Base-by-base conservation (phyloP, 2,797 vertebrate genomes). In the Platalea minor region DNA sequence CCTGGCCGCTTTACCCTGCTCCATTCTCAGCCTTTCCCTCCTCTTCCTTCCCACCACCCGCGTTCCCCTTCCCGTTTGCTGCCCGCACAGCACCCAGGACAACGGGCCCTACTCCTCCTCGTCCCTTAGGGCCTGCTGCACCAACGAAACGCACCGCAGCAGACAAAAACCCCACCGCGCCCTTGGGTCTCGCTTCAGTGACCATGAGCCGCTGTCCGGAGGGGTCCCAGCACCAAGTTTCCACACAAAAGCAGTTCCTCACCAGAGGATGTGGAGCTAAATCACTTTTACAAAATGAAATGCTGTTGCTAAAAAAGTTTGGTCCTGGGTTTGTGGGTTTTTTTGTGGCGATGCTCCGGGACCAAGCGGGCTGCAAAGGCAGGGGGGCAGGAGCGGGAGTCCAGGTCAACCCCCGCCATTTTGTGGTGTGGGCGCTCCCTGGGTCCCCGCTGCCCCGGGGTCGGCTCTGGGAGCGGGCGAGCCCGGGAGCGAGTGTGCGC, bases 121-220 rank as follows among this genome's bases (percentile, higher is more conserved):
- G 0, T 18, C 24, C 28, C 46, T 74, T 17, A 57, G 26, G 19
- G 17, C 11, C 28, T 43, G 46, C 60, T 39, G 46, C 75, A 41
- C 43, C 18, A 26, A 13, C 4, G 1, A 25, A 86, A 75, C 7
- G 7, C n/a, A 21, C 18, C 1, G 2, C 29, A 39, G 65, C 17
- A 18, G 18, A 23, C 10, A 14, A 28, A 85, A 70, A 7, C 8
- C 10, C 13, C 5, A 2, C 3, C 0, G 2, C 8, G 4, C 4
- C 17, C 24, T 21, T 28, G 23, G 33, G 12, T 12, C 28, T n/a
- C 2, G 0, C 74, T 63, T 60, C 68, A 17, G 60, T 2, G 0
- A 19, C 28, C 26, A 4, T 1, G 2, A 76, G 26, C 13, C 13
- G 7, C 41, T 2, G 0, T 9, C 33, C 29, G 6, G 31, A 56